Base-by-base conservation (phyloP, 2,797 vertebrate species). In the Mergus octosetaceus region DNA sequence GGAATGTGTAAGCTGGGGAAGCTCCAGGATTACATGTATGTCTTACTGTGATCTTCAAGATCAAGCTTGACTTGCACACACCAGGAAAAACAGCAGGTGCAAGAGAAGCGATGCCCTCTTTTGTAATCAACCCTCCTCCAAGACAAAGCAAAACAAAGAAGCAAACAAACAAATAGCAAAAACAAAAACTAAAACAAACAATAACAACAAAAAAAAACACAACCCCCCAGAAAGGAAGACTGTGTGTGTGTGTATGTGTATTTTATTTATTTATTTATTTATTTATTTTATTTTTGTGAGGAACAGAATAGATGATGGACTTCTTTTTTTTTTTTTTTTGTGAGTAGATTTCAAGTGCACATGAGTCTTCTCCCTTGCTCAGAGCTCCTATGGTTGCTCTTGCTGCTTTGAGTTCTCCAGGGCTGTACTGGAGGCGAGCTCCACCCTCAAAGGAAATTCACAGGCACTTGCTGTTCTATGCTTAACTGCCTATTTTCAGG, bases 321-420 rank as follows among this genome's bases (percentile, higher is more conserved):
- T 72, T 72, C 36, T 36, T 36, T 36, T 36, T 41, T 39, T 7
- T 41, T 41, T 41, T 41, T 4, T 39, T 25, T 41, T 76, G 49
- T 66, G 32, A 70, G 24, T 4, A 69, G n/a, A 81, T 87, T 72
- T 47, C 49, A 54, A n/a, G 45, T 49, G 7, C 19, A 41, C 6
- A 47, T 41, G 32, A 4, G 39, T 15, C 11, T 78, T 81, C 4
- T 10, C 16, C 3, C 2, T 85, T 70, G 2, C 13, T 89, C 12
- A 0, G 0, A 82, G 10, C 28, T 49, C 11, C 41, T 64, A 15
- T 4, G 24, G 5, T 17, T 78, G 9, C 16, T 85, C 25, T 53
- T 32, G 19, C 18, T 41, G 20, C 17, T 53, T 14, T 45, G 24
- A 5, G 1, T 49, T 87, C 45, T 66, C 32, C 14, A 56, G 27